Percentiles rank a stretch among this genome's conserved stretches.
Conservation (phyloP, 2,888 invertebrate genomes). For the Laothoe populi region DNA sequence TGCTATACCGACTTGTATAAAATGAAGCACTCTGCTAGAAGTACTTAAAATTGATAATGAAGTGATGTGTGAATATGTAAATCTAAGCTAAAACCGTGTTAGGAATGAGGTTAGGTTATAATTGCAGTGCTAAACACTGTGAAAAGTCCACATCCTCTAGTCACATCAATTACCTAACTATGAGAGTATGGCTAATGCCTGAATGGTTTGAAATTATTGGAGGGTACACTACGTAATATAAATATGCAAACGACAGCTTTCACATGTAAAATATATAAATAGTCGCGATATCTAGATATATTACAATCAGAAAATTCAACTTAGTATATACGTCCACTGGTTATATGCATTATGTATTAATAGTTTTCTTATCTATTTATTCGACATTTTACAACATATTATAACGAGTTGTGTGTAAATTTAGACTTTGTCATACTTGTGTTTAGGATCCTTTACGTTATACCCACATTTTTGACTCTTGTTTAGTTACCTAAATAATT, state of each 20-base stretch:
- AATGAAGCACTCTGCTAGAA: neutral
- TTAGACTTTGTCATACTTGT: neutral
- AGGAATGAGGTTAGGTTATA: slow-evolving; percentile 1
- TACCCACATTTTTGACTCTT: neutral
- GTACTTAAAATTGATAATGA: neutral
- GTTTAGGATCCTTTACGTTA: neutral
- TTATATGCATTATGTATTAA: neutral
- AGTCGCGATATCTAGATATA: slow-evolving; percentile 5
- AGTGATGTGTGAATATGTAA: neutral
- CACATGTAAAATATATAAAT: slow-evolving; percentile 10
- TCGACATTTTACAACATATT: slow-evolving; percentile 7
- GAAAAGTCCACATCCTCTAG: neutral
- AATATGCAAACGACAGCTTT: slow-evolving; percentile 10
- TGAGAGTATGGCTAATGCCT: neutral
- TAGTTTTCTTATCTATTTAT: slow-evolving; percentile 2
- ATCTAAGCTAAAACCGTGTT: slow-evolving; percentile 12
- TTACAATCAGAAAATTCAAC: neutral
- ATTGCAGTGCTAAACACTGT: slow-evolving; percentile 9
- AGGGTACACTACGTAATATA: neutral
- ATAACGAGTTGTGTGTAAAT: neutral
- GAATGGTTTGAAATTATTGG: neutral
- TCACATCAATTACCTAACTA: slow-evolving; percentile 6
- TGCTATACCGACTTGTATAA: neutral
- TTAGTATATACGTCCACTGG: slow-evolving; percentile 3
- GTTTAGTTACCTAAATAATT: too few species aligned